A percentile compares a stretch with the other conserved stretches of the same genome.
Conservation (phyloP, 2,888 invertebrate species). For the Pollenia labialis region DNA sequence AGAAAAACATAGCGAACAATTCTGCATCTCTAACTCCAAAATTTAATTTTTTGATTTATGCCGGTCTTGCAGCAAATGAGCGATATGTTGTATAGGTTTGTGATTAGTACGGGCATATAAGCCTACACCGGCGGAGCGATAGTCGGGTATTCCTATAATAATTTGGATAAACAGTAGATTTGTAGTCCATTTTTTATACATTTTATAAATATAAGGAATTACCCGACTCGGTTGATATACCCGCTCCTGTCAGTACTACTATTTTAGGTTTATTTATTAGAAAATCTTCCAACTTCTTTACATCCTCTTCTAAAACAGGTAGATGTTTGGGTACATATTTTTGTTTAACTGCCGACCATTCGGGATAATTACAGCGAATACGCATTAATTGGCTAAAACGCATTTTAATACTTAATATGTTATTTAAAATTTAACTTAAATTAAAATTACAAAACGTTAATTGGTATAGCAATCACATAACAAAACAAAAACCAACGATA, state of each 20-base stretch:
- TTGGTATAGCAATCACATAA: conserved; percentile 46
- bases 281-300: conserved; percentile 82
- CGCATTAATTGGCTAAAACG: conserved; percentile 77
- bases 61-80: too few relatives aligned
- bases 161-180: background rate
- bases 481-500: conserved; percentile 41
- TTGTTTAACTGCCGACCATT: conserved; percentile 75
- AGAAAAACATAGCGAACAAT: too few relatives aligned
- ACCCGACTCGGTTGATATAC: conserved; percentile 98
- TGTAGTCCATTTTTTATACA: too few relatives aligned
- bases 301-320: conserved; percentile 87
- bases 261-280: conserved; percentile 84
- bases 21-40: too few relatives aligned
- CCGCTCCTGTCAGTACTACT: conserved; percentile 94
- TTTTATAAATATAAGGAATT: background rate
- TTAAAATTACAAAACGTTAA: background rate
- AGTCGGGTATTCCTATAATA: conserved; percentile 93
- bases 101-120: conserved; percentile 93
- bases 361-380: conserved; percentile 68
- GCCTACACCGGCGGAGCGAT: conserved; percentile 96
- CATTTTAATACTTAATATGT: conserved; percentile 75
- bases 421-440: conserved; percentile 15
- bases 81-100: conserved; percentile 93
- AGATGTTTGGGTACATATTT: conserved; percentile 89
- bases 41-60: too few relatives aligned